Conservation (phyloP, 2,888 invertebrate genomes). For the Hydraecia micacea region DNA sequence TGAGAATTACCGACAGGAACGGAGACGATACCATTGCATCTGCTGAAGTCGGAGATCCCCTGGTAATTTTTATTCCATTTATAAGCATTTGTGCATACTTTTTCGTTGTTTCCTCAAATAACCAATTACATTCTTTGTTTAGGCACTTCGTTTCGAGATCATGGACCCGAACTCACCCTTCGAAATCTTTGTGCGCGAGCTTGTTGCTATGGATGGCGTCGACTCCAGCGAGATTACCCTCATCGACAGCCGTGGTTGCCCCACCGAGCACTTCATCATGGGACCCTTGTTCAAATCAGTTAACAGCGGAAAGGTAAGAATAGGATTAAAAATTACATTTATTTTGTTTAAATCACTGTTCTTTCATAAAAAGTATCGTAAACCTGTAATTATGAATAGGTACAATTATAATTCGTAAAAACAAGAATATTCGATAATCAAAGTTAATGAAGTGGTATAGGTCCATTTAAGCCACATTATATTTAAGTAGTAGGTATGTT, state of each 20-base stretch:
- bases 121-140: constrained; percentile 75
- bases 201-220: constrained; percentile 98
- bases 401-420: constrained; percentile 28
- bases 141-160: constrained; percentile 97
- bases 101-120: constrained; percentile 19
- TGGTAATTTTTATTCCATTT: constrained; percentile 82
- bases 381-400: constrained; percentile 17
- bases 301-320: constrained; percentile 93
- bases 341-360: background rate
- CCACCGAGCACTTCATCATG: constrained; percentile 98
- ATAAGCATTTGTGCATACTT: background rate
- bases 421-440: constrained; percentile 17
- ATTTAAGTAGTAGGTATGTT: constrained; percentile 39
- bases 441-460: constrained; percentile 44
- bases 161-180: constrained; percentile 97
- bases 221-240: constrained; percentile 97
- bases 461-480: constrained; percentile 34
- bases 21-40: constrained; percentile 96
- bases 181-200: constrained; percentile 98
- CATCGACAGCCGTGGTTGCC: constrained; percentile 97
- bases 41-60: constrained; percentile 97
- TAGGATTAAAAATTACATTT: background rate
- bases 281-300: constrained; percentile 96
- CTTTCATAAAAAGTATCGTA: background rate
- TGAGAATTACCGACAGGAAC: constrained; percentile 96